Conservation (phyloP, 2,797 vertebrate genomes). For the Chiroxiphia lanceolata region DNA sequence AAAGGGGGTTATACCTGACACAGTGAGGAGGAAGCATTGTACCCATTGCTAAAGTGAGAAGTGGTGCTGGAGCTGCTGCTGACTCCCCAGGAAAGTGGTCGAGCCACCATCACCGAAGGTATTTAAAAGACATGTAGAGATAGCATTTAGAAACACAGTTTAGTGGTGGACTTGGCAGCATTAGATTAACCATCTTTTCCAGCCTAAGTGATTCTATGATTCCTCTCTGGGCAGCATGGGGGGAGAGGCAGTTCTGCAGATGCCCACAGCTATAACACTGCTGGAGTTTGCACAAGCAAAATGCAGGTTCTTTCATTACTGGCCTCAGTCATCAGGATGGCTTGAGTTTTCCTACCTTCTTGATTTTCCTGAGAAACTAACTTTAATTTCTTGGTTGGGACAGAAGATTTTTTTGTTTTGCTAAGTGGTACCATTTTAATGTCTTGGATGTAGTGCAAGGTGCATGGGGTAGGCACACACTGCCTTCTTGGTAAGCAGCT, state of each 20-base stretch:
- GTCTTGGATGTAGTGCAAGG: neutral
- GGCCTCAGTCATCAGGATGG: neutral
- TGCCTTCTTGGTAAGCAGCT: neutral
- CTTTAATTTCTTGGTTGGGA: neutral
- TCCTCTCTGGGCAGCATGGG: neutral
- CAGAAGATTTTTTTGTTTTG: neutral
- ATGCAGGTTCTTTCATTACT: neutral
- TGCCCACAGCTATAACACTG: neutral
- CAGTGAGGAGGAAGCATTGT: neutral
- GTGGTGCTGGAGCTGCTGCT: neutral
- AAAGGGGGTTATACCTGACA: rapidly evolving
- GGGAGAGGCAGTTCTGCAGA: neutral
- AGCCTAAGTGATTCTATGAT: neutral
- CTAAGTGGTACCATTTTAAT: neutral
- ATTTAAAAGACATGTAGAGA: neutral
- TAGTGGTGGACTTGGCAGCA: neutral
- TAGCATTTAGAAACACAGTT: neutral
- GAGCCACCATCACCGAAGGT: neutral
- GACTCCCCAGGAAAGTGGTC: neutral
- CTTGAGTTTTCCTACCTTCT: neutral
- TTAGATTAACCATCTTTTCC: neutral
- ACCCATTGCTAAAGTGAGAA: neutral
- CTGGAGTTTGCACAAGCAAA: neutral
- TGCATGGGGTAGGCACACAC: neutral
- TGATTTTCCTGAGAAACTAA: neutral